Evolutionary conservation across 23 tunicate species (phyloP), one percentile per base, ranked within the genome.

Genomic region (Clavelina lepadiformis): DNA sequence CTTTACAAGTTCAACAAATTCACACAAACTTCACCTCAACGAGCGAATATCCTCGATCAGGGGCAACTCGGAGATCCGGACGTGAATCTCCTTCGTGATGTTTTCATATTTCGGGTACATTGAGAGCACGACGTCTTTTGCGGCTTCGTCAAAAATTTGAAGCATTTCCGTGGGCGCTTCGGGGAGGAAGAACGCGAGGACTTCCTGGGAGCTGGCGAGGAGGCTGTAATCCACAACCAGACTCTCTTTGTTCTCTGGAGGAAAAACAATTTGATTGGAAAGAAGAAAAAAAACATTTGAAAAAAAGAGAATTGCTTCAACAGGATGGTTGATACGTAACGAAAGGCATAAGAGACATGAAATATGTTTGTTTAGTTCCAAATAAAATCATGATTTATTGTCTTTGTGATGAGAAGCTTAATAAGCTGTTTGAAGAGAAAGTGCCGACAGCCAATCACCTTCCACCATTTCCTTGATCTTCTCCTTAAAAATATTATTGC

Each of bases 381-480:
- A n/a, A n/a, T n/a, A n/a, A n/a, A n/a, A n/a, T n/a, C n/a, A n/a
- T n/a, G n/a, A n/a, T n/a, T n/a, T n/a, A n/a, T n/a, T n/a, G n/a
- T n/a, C n/a, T n/a, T n/a, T n/a, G n/a, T n/a, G n/a, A n/a, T n/a
- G n/a, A n/a, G n/a, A n/a, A n/a, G n/a, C n/a, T n/a, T n/a, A n/a
- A n/a, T n/a, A n/a, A n/a, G n/a, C n/a, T n/a, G n/a, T n/a, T n/a
- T n/a, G 22, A 20, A 54, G 22, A 8, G 21, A 15, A 15, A 54
- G 8, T 15, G 21, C 20, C 7, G 19, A n/a, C n/a, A n/a, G n/a
- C 19, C 35, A 51, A 21, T 29, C 57, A 82, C 89, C 89, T 81
- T 89, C 97, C 18, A 94, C 95, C 99, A 94, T 94, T 55, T 94
- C 91, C 64, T 86, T 80, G 77, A 94, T 88, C 57, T 86, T 86